These are phyloP conservation scores for Vanessa tameamea DNA, from an alignment of 1,140 invertebrate genomes.

Conservation along the genomic window DNA sequence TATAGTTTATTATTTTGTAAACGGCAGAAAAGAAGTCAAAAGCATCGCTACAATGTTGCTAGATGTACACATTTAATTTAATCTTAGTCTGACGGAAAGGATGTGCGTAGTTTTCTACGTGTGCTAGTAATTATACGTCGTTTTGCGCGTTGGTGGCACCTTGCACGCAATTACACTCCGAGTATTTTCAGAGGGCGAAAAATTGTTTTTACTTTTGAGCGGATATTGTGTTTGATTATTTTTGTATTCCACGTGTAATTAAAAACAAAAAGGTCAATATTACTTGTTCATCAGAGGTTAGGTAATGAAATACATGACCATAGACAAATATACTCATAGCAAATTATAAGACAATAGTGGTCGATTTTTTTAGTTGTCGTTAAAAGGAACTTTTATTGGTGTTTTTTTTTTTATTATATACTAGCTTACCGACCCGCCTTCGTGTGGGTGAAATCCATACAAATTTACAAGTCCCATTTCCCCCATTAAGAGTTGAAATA, in stretches of 20 bases:
- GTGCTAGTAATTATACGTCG: neutral
- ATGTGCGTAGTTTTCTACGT: conserved; percentile 4
- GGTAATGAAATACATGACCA: too few relatives aligned
- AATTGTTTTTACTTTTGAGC: neutral
- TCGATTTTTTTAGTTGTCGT: too few relatives aligned
- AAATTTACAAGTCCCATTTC: too few relatives aligned
- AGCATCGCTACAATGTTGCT: neutral
- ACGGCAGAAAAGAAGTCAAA: neutral
- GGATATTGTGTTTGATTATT: neutral
- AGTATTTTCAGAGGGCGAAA: neutral
- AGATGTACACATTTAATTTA: neutral
- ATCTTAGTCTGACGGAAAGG: neutral
- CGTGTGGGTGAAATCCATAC: too few relatives aligned
- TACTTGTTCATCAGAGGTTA: too few relatives aligned
- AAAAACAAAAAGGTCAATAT: too few relatives aligned
- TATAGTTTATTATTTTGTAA: neutral
- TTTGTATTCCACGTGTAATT: neutral
- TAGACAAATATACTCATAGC: too few relatives aligned
- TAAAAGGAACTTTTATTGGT: too few relatives aligned
- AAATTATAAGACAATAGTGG: too few relatives aligned
- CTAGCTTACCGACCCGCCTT: too few relatives aligned
- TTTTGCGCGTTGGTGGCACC: conserved; percentile 14
- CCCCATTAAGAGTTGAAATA: too few relatives aligned
- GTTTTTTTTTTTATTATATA: too few relatives aligned
- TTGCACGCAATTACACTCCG: conserved; percentile 15